A percentile compares a stretch with the other conserved stretches of the same genome.
Conservation (phyloP, 2,888 invertebrate genomes). For the Zaprionus bogoriensis region DNA sequence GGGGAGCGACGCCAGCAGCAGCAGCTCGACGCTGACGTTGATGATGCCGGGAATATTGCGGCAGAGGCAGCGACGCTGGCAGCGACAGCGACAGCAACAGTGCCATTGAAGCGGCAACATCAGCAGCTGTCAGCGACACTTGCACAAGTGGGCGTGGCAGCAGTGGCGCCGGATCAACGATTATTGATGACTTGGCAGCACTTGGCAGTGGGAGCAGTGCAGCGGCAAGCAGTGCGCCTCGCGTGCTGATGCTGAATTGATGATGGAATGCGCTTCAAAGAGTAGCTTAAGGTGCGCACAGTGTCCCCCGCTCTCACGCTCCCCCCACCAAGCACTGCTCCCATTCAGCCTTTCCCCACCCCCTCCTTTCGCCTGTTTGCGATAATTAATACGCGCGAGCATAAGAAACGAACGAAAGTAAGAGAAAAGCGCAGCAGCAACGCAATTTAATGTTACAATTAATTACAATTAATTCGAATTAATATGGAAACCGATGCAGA, state of each 20-base stretch:
- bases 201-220: slow-evolving; percentile 28
- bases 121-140: slow-evolving; percentile 74
- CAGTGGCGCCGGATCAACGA: slow-evolving; percentile 70
- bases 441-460: neutral
- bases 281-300: slow-evolving; percentile 73
- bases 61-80: slow-evolving; percentile 55
- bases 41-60: slow-evolving; percentile 56
- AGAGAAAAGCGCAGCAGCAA: neutral
- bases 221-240: slow-evolving; percentile 28
- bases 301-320: neutral
- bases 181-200: slow-evolving; percentile 74
- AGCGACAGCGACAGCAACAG: slow-evolving; percentile 46
- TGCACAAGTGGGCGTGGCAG: slow-evolving; percentile 57
- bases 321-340: no score
- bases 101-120: slow-evolving; percentile 36
- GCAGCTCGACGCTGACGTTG: slow-evolving; percentile 5
- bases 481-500: slow-evolving; percentile 5
- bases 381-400: slow-evolving; percentile 55
- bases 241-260: slow-evolving; percentile 79
- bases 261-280: slow-evolving; percentile 76
- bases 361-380: slow-evolving; percentile 14
- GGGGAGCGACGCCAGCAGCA: slow-evolving; percentile 15
- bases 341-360: neutral
- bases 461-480: slow-evolving; percentile 2
- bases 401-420: slow-evolving; percentile 2